Base-by-base conservation (phyloP, 37 sponge, comb jelly and placozoan species). In the Geodia barretti region DNA sequence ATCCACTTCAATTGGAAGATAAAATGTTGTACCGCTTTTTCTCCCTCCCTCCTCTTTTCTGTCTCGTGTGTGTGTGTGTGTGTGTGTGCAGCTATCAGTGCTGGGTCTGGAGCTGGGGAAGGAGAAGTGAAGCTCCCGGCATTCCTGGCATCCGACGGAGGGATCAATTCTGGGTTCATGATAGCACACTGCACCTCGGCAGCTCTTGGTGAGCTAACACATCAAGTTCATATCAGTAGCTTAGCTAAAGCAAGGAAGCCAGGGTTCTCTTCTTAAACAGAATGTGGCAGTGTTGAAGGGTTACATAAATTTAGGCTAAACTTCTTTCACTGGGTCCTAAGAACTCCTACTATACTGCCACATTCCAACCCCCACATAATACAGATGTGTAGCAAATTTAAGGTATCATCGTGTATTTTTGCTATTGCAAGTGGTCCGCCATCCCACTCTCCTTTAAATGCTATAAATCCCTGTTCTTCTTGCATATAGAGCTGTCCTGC, bases 81-180 rank as follows among this genome's bases (percentile, higher is more conserved):
- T n/a, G n/a, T n/a, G n/a, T n/a, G n/a, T n/a, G 0, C 41, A 80
- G 88, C 78, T 4, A 88, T 88, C 86, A 94, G 93, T 71, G n/a
- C n/a, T n/a, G n/a, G n/a, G n/a, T n/a, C n/a, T n/a, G n/a, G n/a
- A n/a, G n/a, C n/a, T n/a, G n/a, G n/a, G n/a, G n/a, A n/a, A n/a
- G n/a, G n/a, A n/a, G n/a, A n/a, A n/a, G n/a, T n/a, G n/a, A 76
- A 77, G 20, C 88, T 98, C 38, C 99, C 99, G 11, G 97, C 95
- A 25, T 98, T 98, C 81, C 87, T 98, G 41, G 95, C 89, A 9
- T 40, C 89, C 38, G 76, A 89, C 0, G 93, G 97, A 38, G 97
- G 97, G 0, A 74, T 94, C 40, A 97, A 97, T 67, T 97, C 97
- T 39, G 96, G 98, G 1, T 95, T 97, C 73, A 97, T 97, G 98